Evolutionary conservation across 2,113 vertebrate genomes (phyloP), one percentile per base, ranked within the genome.

Genomic region (Crotalus viridis): DNA sequence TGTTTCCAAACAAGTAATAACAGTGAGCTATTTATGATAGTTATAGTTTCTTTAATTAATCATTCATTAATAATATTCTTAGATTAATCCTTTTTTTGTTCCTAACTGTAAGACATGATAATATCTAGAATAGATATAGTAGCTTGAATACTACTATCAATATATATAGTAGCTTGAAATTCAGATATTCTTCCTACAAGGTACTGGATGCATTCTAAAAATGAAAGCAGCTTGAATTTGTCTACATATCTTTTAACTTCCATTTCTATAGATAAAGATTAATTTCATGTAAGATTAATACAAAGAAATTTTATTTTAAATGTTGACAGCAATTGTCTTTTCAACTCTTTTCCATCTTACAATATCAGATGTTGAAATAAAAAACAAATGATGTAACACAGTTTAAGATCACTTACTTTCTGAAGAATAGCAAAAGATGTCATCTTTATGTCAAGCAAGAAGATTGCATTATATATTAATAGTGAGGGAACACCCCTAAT

Each of bases 381-480:
- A 64, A 95, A 93, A 7, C 33, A 91, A 81, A 52, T 0, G 74
- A 87, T 19, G 39, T 85, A n/a, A 17, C 54, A 22, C 4, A 21
- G 6, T 52, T 64, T 3, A 86, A 64, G 56, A 91, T 87, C 5
- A 43, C 43, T 86, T 90, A 15, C 0, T 86, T 96, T 91, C 33
- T 0, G 4, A 57, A 22, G 28, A 39, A 89, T 5, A 92, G 81
- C 9, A 94, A 94, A 92, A 33, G 43, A 56, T 90, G 54, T 61
- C 85, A 69, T 87, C 26, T 46, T 90, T 90, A 88, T 17, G 89
- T 64, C 81, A 91, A 87, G 88, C 57, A 94, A 57, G 17, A 85
- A 89, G 88, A 19, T 6, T 55, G 24, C 19, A 56, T 88, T 85
- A 51, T 7, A 51, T 2, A 10, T 92, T 91, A 86, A 93, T 2